These are phyloP conservation scores for Sinhomidia bicolor DNA, from an alignment of 2,888 invertebrate genomes.

Conservation along the genomic window DNA sequence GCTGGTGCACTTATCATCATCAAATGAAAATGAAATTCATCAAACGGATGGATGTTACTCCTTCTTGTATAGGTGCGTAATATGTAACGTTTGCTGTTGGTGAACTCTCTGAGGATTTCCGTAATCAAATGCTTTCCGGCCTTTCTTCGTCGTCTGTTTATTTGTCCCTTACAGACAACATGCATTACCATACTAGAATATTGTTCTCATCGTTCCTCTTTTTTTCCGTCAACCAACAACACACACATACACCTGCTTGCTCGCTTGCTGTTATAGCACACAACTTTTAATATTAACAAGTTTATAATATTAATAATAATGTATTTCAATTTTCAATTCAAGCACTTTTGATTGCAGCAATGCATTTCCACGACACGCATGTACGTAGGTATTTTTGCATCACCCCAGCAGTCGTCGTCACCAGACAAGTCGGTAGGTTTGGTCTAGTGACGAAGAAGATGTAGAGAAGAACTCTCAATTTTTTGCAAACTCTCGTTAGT, in stretches of 20 bases:
- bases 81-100: slow-evolving; percentile 48
- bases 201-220: slow-evolving; percentile 46
- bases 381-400: slow-evolving; percentile 25
- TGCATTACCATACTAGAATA: neutral
- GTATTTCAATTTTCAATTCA: neutral
- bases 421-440: neutral
- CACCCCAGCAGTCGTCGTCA: neutral
- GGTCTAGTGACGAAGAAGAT: neutral
- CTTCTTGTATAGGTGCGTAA: neutral
- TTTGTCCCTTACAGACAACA: neutral
- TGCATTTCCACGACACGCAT: slow-evolving; percentile 7
- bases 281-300: too few species aligned
- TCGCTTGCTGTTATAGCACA: neutral
- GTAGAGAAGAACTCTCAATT: neutral
- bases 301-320: neutral
- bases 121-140: slow-evolving; percentile 71
- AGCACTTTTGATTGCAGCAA: neutral
- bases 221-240: slow-evolving; percentile 59
- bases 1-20: too few species aligned
- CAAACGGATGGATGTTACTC: slow-evolving; percentile 47
- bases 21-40: slow-evolving; percentile 58
- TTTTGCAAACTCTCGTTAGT: slow-evolving; percentile 44
- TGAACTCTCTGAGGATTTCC: slow-evolving; percentile 67
- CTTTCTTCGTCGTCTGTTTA: slow-evolving; percentile 54
- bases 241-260: slow-evolving; percentile 13